These are phyloP conservation scores for Lasioglossum figueresi DNA, from an alignment of 2,888 invertebrate genomes.

Conservation along the genomic window DNA sequence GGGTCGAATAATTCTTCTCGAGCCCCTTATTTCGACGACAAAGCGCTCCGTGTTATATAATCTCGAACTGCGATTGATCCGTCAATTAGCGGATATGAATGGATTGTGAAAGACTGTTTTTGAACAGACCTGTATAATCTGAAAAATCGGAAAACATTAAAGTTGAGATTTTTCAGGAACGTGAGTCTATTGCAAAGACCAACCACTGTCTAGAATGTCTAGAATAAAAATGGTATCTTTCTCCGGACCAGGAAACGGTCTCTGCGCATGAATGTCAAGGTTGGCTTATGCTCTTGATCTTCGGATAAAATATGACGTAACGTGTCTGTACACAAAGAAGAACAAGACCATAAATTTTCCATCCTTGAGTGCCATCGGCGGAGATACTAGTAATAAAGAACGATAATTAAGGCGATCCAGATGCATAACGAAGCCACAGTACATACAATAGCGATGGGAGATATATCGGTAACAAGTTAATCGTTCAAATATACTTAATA, in stretches of 20 bases:
- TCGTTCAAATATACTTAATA: slow-evolving; percentile 67
- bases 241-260: slow-evolving; percentile 28
- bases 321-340: slow-evolving; percentile 52
- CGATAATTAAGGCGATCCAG: slow-evolving; percentile 75
- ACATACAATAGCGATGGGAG: slow-evolving; percentile 69
- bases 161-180: background rate
- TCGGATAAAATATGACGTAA: slow-evolving; percentile 69
- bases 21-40: background rate
- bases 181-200: background rate
- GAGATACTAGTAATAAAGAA: slow-evolving; percentile 65
- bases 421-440: slow-evolving; percentile 71
- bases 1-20: background rate
- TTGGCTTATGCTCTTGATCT: slow-evolving; percentile 72
- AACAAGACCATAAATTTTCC: slow-evolving; percentile 69
- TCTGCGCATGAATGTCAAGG: slow-evolving; percentile 71
- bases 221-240: slow-evolving; percentile 42
- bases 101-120: background rate
- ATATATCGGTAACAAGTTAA: slow-evolving; percentile 57
- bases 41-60: background rate
- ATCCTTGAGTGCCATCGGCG: slow-evolving; percentile 49
- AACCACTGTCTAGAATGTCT: background rate
- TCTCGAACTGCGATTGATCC: background rate
- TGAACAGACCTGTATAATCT: background rate
- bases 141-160: background rate
- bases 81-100: background rate